Evolutionary conservation across 1,140 invertebrate species (phyloP), one percentile per base, ranked within the genome.

Genomic region (Phenacoccus solenopsis): DNA sequence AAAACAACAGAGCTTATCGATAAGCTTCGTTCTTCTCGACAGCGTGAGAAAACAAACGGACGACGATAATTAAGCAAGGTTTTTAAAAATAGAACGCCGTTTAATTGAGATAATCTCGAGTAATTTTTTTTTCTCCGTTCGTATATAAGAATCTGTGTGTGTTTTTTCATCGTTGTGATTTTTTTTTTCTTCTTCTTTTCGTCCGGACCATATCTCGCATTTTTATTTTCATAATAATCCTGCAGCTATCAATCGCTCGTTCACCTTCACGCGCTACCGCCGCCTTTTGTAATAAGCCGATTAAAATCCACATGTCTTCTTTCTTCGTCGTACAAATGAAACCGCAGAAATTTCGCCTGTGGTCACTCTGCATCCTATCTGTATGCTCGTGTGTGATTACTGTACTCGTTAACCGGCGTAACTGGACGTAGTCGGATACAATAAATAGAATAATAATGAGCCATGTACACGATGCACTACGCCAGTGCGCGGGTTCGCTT

Each of bases 401-500:
- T n/a, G n/a, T n/a, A n/a, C 38, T 49, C 16, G 38, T 49, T 49
- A 49, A 49, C 38, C 20, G 38, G 38, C 38, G 38, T 49, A 49
- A 49, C 38, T 49, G 38, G 38, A 49, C 38, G 38, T 49, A n/a
- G 38, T 49, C 16, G 38, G 38, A n/a, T 49, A 49, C 38, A 49
- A 49, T 49, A 49, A 49, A 49, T 49, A 49, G 38, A 49, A 49
- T 49, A 49, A 49, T 49, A 49, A 49, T 49, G 38, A 49, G 38
- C 38, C 20, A 49, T 49, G 16, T n/a, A 9, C n/a, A n/a, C n/a
- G n/a, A n/a, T n/a, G n/a, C n/a, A n/a, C n/a, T n/a, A n/a, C n/a
- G n/a, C n/a, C n/a, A n/a, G n/a, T n/a, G n/a, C n/a, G n/a, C n/a
- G n/a, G n/a, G n/a, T n/a, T n/a, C n/a, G n/a, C 38, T 49, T 5